phyloP scores from a whole-genome alignment of 2,113 vertebrate genomes.

The Ivindomyrus marchei region DNA sequence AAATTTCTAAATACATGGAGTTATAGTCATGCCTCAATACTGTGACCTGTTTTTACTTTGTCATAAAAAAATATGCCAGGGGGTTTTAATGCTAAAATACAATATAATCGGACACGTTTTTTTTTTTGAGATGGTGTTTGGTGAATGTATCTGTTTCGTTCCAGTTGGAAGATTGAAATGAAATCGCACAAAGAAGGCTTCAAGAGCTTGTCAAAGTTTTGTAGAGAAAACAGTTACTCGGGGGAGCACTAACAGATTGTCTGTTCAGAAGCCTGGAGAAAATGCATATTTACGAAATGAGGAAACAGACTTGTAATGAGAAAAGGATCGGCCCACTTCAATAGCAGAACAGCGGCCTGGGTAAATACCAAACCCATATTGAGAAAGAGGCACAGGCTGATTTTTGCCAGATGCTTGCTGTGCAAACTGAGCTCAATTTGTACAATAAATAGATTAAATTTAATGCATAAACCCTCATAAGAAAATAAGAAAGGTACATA shows the following conservation, averaged over 20 bases:
- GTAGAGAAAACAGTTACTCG: not conserved
- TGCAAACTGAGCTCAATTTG: not conserved
- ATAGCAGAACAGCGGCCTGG: not conserved
- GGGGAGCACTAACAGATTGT: not conserved
- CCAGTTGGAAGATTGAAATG: not conserved
- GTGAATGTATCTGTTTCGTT: not conserved
- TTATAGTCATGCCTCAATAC: not conserved
- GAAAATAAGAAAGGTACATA: not conserved
- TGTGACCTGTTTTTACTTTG: not conserved
- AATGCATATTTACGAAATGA: constrained; percentile 1
- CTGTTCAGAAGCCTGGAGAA: not conserved
- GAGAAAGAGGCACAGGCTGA: not conserved
- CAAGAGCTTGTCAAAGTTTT: constrained; percentile 8
- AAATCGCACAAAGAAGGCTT: not conserved
- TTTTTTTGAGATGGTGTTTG: not conserved
- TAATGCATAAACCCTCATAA: not conserved
- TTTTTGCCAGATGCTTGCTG: not conserved
- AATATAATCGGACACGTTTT: not conserved
- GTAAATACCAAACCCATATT: not conserved
- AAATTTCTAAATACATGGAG: not conserved
- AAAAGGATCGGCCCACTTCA: not conserved
- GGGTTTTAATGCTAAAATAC: constrained; percentile 3
- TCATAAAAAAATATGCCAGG: not conserved
- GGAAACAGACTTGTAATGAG: not conserved
- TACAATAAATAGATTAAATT: not conserved